Evolutionary conservation across 2,797 vertebrate species (phyloP), one percentile per base, ranked within the genome.

Genomic region (Hypotaenidia philippensis): DNA sequence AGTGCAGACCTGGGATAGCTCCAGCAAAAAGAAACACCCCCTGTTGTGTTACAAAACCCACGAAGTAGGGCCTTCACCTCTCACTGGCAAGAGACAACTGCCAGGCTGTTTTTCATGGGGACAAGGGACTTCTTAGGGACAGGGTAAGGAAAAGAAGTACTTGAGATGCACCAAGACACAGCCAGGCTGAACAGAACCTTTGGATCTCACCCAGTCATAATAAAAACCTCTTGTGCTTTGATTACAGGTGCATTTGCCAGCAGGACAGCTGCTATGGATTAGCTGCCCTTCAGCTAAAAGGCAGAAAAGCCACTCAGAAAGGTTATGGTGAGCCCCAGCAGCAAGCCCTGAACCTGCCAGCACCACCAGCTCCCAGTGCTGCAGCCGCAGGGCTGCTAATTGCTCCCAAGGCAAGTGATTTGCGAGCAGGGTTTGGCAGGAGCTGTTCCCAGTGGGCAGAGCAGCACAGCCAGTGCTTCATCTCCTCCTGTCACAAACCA

Each of bases 401-500:
- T 25, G 66, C 65, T 89, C 68, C 83, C 68, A 52, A 16, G 0
- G 1, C 69, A 22, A 75, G 14, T 5, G 44, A 5, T 74, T 71
- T 38, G 64, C 31, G n/a, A 84, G 74, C 44, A 14, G 52, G 22
- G 23, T 7, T 47, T 83, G 88, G 77, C 95, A 87, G 83, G 41
- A 92, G 74, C 65, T 41, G 8, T 40, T 94, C 77, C 69, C 59
- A 26, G 59, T 68, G 52, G 55, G 87, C 86, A 27, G 23, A 68
- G 89, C 68, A 45, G 23, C 1, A 10, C 65, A 57, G 87, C 47
- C 89, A 64, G 31, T 2, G 22, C 81, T 94, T 74, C 61, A 82
- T 65, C 93, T 92, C 31, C 77, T 76, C 68, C 69, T 49, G 82
- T 61, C 91, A 56, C 26, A 44, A 70, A 44, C 13, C 69, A 68